Base-by-base conservation (phyloP, 2,888 invertebrate genomes). In the Scaptomyza tumidula region DNA sequence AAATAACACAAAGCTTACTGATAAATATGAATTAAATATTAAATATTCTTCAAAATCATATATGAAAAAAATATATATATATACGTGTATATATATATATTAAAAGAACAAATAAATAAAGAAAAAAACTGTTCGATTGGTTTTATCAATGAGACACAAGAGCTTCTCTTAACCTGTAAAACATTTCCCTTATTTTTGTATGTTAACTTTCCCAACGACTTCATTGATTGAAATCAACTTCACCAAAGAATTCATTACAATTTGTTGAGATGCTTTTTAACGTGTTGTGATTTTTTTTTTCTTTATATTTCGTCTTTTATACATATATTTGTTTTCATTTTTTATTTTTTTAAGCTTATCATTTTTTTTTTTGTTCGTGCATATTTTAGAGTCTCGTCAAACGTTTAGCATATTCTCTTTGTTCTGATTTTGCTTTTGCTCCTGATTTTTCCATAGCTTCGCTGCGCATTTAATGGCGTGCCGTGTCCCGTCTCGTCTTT, bases 341-440 rank as follows among this genome's bases (percentile, higher is more conserved):
- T 31, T 24, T 60, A 31, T 52, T 50, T 63, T 67, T 60, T 57
- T 65, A 56, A 78, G 79, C 75, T 79, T 29, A 33, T 57, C 46
- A 48, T 43, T 43, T 55, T 14, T 7, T 37, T 55, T 35, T 41
- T 70, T 48, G 54, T 44, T 45, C 49, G 7, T 58, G 62, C 58
- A 73, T 74, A 80, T 69, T 78, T 64, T 63, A 41, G 53, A 60
- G 59, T 73, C 74, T 67, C 67, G 67, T 73, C 65, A 86, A 76
- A 70, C 80, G 84, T 78, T 84, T 88, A 86, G 75, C 83, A 83
- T 84, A 84, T 84, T 84, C 87, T 64, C 88, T 84, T 84, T 84
- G 86, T 86, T 71, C 56, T 60, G 50, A 16, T 60, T 46, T 50
- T 73, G 63, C 55, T 71, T 64, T 65, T 55, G 50, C 27, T 60